A percentile compares a stretch with the other conserved stretches of the same genome.
phyloP scores from a whole-genome alignment of 2,888 invertebrate genomes.

The Tenthredo livida region DNA sequence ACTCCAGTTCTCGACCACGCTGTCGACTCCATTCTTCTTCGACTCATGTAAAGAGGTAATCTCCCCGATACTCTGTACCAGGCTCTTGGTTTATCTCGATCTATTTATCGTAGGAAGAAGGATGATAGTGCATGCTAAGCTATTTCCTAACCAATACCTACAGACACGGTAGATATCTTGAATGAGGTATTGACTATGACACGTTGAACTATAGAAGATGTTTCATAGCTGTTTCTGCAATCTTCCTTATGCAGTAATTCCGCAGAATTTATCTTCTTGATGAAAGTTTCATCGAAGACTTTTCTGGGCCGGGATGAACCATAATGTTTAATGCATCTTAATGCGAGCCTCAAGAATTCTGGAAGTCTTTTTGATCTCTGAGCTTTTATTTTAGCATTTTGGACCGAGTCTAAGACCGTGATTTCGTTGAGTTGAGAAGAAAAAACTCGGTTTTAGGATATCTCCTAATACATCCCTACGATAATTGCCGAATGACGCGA shows the following conservation, averaged over 20 bases:
- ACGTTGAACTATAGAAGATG: not conserved
- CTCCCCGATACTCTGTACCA: slow-evolving; percentile 28
- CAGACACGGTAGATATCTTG: not conserved
- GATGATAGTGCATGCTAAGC: not conserved
- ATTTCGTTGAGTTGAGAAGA: not conserved
- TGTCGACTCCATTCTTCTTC: slow-evolving; percentile 41
- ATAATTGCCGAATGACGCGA: not conserved
- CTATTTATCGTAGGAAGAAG: slow-evolving; percentile 6
- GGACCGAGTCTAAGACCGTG: not conserved
- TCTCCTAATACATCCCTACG: not conserved
- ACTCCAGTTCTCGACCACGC: slow-evolving; percentile 21
- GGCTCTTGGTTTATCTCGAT: slow-evolving; percentile 36
- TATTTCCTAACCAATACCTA: not conserved
- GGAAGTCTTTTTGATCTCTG: not conserved
- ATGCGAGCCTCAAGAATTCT: not conserved
- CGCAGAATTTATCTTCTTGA: not conserved
- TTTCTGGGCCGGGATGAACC: not conserved
- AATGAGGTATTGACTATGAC: not conserved
- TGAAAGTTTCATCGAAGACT: not conserved
- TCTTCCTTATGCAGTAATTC: not conserved
- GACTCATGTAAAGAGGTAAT: slow-evolving; percentile 18
- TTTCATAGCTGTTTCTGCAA: not conserved
- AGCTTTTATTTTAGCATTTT: not conserved
- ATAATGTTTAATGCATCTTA: not conserved
- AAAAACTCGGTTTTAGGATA: not conserved